These are phyloP conservation scores for Orchestia grillus DNA, from an alignment of 1,140 invertebrate species.

Conservation along the genomic window DNA sequence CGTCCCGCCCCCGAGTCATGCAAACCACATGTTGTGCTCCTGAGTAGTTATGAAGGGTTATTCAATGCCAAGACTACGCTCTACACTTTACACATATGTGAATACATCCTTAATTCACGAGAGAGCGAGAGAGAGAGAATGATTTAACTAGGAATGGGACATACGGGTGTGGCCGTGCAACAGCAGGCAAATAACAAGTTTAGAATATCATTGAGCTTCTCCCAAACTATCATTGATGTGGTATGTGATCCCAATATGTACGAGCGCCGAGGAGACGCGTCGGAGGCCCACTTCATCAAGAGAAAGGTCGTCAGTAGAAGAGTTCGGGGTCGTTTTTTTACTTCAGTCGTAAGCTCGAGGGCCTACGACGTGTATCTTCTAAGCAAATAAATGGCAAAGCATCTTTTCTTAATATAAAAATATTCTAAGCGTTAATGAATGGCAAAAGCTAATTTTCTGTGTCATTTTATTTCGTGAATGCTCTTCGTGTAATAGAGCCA, in stretches of 20 bases:
- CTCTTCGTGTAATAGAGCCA: not conserved
- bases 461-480: not conserved
- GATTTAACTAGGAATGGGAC: not conserved
- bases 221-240: not conserved
- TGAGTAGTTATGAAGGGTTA: not conserved
- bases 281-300: not conserved
- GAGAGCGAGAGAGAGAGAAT: not conserved
- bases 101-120: not conserved
- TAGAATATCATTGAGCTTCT: not conserved
- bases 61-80: not conserved
- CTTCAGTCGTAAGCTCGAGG: not conserved
- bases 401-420: not conserved
- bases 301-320: not conserved
- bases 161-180: not conserved
- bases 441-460: not conserved
- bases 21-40: not conserved
- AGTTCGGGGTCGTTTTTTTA: not conserved
- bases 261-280: not conserved
- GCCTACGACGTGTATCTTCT: not conserved
- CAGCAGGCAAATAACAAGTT: not conserved
- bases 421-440: not conserved
- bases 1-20: too few species aligned
- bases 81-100: not conserved
- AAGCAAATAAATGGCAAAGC: not conserved
- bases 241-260: not conserved